phyloP scores from a whole-genome alignment of 1,140 invertebrate genomes.

The honey bee (Apis mellifera) region DNA sequence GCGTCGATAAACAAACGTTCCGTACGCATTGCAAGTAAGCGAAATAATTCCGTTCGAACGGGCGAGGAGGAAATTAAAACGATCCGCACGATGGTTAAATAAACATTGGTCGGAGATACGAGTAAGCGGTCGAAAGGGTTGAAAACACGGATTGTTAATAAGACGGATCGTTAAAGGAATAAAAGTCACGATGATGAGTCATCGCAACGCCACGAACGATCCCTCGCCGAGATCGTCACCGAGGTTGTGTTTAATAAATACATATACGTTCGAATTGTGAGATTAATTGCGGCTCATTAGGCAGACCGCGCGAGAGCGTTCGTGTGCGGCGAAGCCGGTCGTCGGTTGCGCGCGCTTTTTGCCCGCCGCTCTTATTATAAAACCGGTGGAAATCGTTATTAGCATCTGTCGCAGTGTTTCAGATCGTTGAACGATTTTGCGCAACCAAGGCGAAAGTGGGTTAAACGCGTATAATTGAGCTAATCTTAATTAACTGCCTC shows the following conservation, averaged over 20 bases:
- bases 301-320: not conserved
- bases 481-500: slow-evolving; percentile 48
- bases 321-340: not conserved
- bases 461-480: slow-evolving; percentile 53
- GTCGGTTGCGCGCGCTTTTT: slow-evolving; percentile 17
- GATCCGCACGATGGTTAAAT: no score
- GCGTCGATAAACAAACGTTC: not conserved
- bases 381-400: slow-evolving; percentile 48
- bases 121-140: no score
- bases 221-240: slow-evolving; percentile 30
- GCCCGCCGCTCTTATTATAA: slow-evolving; percentile 41
- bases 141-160: no score
- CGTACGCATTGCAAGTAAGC: no score
- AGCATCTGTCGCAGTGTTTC: slow-evolving; percentile 55
- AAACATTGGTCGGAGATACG: no score
- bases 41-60: no score
- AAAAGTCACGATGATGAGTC: slow-evolving; percentile 60
- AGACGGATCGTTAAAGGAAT: slow-evolving; percentile 51
- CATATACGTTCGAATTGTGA: slow-evolving; percentile 22
- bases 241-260: slow-evolving; percentile 27
- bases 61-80: no score
- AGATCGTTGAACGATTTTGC: slow-evolving; percentile 39
- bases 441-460: slow-evolving; percentile 50
- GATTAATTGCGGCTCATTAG: slow-evolving; percentile 45
- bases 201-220: slow-evolving; percentile 18